Evolutionary conservation across 2,113 vertebrate genomes (phyloP), one percentile per base, ranked within the genome.

Genomic region (Reinhardtius hippoglossoides): DNA sequence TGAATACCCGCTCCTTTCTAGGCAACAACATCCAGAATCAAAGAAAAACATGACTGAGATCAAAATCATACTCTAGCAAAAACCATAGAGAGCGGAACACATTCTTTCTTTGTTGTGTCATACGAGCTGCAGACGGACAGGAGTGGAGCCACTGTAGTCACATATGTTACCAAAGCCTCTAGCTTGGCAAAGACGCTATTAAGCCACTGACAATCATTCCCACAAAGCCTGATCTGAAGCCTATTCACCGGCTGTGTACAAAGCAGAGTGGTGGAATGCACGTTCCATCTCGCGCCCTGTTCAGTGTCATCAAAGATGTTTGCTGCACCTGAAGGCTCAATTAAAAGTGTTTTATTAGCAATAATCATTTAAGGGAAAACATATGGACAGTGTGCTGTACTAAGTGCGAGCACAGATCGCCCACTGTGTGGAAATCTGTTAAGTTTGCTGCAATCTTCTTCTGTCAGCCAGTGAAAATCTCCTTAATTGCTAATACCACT

Each of bases 181-280:
- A 69, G 75, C 89, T 88, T 89, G 91, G 92, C 92, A 93, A 92
- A 94, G 86, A 68, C 89, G 87, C 93, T 95, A 94, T 95, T 95
- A 95, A 94, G 88, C 91, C 83, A 91, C 89, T 93, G 92, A 95
- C 95, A 95, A 94, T 94, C 94, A 93, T 68, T 85, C 91, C 85
- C 87, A 94, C 94, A 95, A 94, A 94, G 92, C 90, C 85, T 40
- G 15, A 92, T 90, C 89, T 89, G 87, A 93, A 85, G 89, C 82
- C 94, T 92, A 92, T 95, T 95, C 94, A 94, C 75, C 42, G 71
- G 40, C 24, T 50, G 82, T 83, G 88, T 76, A 92, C 86, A 92
- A 89, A 91, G 78, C 71, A 84, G 75, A 92, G 84, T 84, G 56
- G 61, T 89, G 92, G 91, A 94, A 93, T 92, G 89, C 78, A 78